Evolutionary conservation across 2,888 invertebrate genomes (phyloP), one percentile per base, ranked within the genome.

Genomic region (Helicoverpa assulta): DNA sequence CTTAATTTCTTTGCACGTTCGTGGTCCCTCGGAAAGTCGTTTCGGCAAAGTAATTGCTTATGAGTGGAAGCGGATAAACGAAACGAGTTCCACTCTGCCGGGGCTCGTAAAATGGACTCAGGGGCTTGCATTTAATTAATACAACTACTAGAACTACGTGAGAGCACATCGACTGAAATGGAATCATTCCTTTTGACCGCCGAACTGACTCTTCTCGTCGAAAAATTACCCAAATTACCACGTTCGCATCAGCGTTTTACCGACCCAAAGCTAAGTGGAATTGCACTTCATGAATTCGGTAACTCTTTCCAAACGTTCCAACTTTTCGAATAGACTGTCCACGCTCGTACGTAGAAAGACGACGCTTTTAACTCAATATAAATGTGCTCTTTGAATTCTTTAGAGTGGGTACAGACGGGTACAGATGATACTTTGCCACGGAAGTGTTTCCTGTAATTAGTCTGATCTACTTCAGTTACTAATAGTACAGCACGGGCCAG

Each of bases 121-220:
- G 92, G 90, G 92, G 93, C 92, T 93, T 94, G 94, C 94, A 94
- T 94, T 94, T 94, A 95, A 95, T 95, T 94, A 95, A 94, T 94
- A 93, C 93, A 89, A 90, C 91, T 91, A 91, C 89, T 90, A 89
- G 85, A 91, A 89, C 89, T 91, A 94, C 92, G 92, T 93, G 93
- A 88, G 88, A 90, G 91, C 90, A 91, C 91, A 91, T 92, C 90
- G 74, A 88, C 86, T 82, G 89, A 86, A 92, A 93, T 93, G 89
- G 86, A 93, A 91, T 91, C 90, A 91, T 91, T 92, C 91, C 90
- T 91, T 92, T 93, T 92, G 91, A 92, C 92, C 90, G 88, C 88
- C 81, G 86, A 89, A 89, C 90, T 89, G 88, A 89, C 90, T 90
- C 85, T 88, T 88, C 82, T 83, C 83, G 86, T 78, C 85, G 88